A percentile compares a stretch with the other conserved stretches of the same genome.
phyloP scores from a whole-genome alignment of 2,888 invertebrate species.

The Ochlodes sylvanus region DNA sequence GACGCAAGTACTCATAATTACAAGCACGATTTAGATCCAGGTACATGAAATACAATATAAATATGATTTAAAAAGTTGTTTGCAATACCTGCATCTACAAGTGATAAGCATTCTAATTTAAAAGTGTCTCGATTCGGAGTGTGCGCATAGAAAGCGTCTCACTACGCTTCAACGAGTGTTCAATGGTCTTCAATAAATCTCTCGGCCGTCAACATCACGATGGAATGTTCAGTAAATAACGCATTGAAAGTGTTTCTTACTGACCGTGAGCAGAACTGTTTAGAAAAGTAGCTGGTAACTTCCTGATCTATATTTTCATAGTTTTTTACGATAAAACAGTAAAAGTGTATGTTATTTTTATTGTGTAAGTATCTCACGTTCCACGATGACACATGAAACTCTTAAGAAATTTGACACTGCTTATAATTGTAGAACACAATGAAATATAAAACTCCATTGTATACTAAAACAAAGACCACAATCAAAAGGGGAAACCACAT shows the following conservation, averaged over 20 bases:
- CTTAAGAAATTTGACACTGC: not conserved
- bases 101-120: not conserved
- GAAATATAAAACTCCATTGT: not conserved
- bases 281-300: slow-evolving; percentile 9
- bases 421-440: not conserved
- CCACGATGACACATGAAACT: not conserved
- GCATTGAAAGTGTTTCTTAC: slow-evolving; percentile 35
- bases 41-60: too few relatives aligned
- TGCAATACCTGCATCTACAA: not conserved
- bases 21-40: too few relatives aligned
- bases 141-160: slow-evolving; percentile 40
- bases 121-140: slow-evolving; percentile 17
- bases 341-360: not conserved
- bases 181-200: slow-evolving; percentile 38
- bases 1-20: too few relatives aligned
- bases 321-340: not conserved
- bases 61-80: too few relatives aligned
- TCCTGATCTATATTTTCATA: not conserved
- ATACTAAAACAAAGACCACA: not conserved
- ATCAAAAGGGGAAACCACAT: not conserved
- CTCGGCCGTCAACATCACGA: slow-evolving; percentile 29
- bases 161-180: slow-evolving; percentile 39
- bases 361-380: not conserved
- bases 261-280: not conserved
- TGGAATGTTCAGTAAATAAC: slow-evolving; percentile 31